A percentile compares a stretch with the other conserved stretches of the same genome.
phyloP scores from a whole-genome alignment of 2,888 invertebrate species.

The Drosophila differens region DNA sequence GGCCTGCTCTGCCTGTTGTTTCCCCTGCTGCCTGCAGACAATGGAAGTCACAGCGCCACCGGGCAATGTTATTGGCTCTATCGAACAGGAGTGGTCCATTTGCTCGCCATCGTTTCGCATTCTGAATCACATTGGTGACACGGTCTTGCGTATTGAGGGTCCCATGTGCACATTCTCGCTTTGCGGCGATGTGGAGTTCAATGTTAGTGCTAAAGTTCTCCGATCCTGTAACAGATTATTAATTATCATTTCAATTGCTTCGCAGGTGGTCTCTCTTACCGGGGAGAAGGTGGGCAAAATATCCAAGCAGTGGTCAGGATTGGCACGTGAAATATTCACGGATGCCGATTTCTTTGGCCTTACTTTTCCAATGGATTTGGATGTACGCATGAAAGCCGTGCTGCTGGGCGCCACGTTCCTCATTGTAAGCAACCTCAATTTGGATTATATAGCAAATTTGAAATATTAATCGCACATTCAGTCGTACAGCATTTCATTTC shows the following conservation, averaged over 20 bases:
- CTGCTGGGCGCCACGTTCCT: conserved; percentile 92
- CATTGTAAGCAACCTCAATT: conserved; percentile 87
- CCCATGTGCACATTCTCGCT: conserved; percentile 92
- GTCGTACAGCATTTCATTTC: conserved; percentile 50
- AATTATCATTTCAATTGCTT: conserved; percentile 44
- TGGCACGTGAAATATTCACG: conserved; percentile 92
- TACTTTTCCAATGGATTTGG: conserved; percentile 95
- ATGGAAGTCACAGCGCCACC: conserved; percentile 92
- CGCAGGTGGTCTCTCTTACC: conserved; percentile 91
- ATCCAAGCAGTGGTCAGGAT: conserved; percentile 95
- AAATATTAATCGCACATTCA: conserved; percentile 9
- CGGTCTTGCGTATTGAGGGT: conserved; percentile 92
- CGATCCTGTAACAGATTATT: not conserved
- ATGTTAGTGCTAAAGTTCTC: conserved; percentile 86
- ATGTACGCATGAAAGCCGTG: conserved; percentile 93
- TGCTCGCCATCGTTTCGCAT: conserved; percentile 91
- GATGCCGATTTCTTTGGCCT: conserved; percentile 96
- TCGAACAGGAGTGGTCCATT: conserved; percentile 92
- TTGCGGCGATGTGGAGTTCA: conserved; percentile 94
- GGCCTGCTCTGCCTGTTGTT: conserved; percentile 93
- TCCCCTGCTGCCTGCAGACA: conserved; percentile 93
- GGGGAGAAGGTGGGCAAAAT: conserved; percentile 94
- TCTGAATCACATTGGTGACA: conserved; percentile 90
- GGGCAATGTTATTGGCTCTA: conserved; percentile 89
- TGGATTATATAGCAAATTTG: not conserved